These are phyloP conservation scores for Planiliza haematocheilus DNA, from an alignment of 2,113 vertebrate genomes.

Conservation along the genomic window DNA sequence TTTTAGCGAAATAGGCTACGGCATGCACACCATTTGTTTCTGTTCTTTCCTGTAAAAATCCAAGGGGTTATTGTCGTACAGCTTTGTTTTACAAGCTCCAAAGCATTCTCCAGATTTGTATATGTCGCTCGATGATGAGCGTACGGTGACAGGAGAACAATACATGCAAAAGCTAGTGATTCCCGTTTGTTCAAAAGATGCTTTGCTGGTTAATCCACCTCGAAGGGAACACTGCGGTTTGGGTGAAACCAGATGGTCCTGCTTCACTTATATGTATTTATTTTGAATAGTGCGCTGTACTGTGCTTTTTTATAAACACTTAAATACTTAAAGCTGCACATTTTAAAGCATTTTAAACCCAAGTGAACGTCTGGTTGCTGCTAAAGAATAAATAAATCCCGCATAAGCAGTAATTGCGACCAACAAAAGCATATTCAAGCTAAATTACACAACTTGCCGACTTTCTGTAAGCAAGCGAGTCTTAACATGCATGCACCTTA, in stretches of 20 bases:
- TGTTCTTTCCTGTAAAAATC: slow-evolving; percentile 11
- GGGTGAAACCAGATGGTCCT: background rate
- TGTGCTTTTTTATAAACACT: background rate
- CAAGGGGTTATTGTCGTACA: background rate
- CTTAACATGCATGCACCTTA: too few relatives aligned
- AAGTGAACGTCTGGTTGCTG: background rate
- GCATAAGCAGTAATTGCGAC: too few relatives aligned
- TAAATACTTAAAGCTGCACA: background rate
- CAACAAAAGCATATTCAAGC: too few relatives aligned
- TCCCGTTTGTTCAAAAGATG: slow-evolving; percentile 34
- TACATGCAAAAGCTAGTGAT: background rate
- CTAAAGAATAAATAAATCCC: too few relatives aligned
- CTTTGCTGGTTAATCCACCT: slow-evolving; percentile 26
- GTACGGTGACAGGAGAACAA: background rate
- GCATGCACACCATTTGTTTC: background rate
- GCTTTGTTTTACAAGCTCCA: slow-evolving; percentile 17
- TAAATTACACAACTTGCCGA: too few relatives aligned
- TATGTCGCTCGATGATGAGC: background rate
- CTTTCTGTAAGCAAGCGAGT: too few relatives aligned
- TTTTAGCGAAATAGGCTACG: background rate
- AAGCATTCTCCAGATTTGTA: slow-evolving; percentile 10
- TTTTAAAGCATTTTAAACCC: background rate
- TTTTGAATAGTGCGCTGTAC: background rate
- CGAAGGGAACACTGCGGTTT: background rate
- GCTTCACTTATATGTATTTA: background rate